These are phyloP conservation scores for Phyllostomus hastatus DNA, from an alignment of 2,113 vertebrate genomes.

Conservation along the genomic window DNA sequence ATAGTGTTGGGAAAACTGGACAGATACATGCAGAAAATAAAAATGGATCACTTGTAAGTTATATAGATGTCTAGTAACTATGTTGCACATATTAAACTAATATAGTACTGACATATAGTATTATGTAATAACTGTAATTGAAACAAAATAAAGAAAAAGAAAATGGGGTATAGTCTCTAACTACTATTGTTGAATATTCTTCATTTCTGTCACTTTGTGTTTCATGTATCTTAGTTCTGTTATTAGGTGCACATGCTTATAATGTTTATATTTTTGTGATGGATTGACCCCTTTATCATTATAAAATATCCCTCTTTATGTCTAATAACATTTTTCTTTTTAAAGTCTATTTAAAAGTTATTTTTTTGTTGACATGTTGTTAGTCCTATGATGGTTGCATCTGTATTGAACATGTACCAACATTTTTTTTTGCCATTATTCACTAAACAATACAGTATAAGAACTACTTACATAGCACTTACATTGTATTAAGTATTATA, in stretches of 20 bases:
- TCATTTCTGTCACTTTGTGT: neutral
- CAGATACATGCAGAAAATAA: neutral
- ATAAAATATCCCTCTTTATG: neutral
- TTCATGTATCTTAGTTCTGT: neutral
- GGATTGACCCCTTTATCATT: neutral
- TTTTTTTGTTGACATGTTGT: neutral
- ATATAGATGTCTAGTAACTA: neutral
- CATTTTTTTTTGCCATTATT: neutral
- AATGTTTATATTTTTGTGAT: neutral
- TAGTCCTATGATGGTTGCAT: neutral
- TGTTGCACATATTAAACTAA: neutral
- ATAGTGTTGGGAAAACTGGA: neutral
- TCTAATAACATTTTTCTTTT: neutral
- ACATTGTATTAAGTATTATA: neutral
- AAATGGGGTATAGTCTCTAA: neutral
- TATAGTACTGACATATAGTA: neutral
- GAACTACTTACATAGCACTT: neutral
- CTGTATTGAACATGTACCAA: neutral
- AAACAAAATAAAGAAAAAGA: neutral
- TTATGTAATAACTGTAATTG: neutral
- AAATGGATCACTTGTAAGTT: neutral
- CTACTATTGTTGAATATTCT: neutral
- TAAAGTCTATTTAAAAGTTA: neutral
- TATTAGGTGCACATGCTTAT: neutral
- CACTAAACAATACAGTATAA: neutral